Conservation (phyloP, 2,888 invertebrate species). For the Drosophila flavopinicola region DNA sequence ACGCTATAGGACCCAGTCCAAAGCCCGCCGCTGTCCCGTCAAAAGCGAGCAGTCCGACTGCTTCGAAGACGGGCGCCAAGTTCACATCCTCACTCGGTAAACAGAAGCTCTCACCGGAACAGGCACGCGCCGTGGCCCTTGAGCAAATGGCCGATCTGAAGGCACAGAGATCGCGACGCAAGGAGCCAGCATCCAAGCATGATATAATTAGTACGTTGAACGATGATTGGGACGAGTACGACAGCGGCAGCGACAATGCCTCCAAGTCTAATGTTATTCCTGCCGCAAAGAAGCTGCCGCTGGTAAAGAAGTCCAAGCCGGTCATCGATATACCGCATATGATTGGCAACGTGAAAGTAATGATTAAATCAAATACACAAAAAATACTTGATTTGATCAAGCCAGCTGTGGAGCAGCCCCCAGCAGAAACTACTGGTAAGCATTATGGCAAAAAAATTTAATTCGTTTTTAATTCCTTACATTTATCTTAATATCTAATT, state of each 20-base stretch:
- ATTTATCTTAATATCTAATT: no score
- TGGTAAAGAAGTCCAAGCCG: conserved; percentile 29
- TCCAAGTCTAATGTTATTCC: conserved; percentile 13
- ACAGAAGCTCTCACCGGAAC: conserved; percentile 70
- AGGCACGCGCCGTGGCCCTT: conserved; percentile 82
- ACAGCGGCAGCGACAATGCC: conserved; percentile 52
- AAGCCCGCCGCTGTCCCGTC: conserved; percentile 1
- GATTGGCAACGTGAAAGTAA: conserved; percentile 39
- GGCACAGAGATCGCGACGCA: conserved; percentile 61
- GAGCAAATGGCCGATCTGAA: conserved; percentile 80
- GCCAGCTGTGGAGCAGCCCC: conserved; percentile 28
- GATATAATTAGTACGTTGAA: conserved; percentile 80
- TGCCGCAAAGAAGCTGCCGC: conserved; percentile 27
- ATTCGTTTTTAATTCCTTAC: not conserved
- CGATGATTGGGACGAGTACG: conserved; percentile 84
- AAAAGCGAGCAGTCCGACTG: not conserved
- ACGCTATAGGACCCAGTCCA: conserved; percentile 23
- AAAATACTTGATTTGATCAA: conserved; percentile 18
- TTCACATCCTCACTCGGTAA: conserved; percentile 20
- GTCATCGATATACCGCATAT: conserved; percentile 3
- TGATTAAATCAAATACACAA: conserved; percentile 31
- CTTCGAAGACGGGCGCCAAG: conserved; percentile 18
- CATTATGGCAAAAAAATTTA: not conserved
- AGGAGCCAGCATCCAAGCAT: conserved; percentile 59
- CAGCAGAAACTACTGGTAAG: conserved; percentile 39